Base-by-base conservation (phyloP, 2,797 vertebrate species). In the Sebastes ruberrimus region DNA sequence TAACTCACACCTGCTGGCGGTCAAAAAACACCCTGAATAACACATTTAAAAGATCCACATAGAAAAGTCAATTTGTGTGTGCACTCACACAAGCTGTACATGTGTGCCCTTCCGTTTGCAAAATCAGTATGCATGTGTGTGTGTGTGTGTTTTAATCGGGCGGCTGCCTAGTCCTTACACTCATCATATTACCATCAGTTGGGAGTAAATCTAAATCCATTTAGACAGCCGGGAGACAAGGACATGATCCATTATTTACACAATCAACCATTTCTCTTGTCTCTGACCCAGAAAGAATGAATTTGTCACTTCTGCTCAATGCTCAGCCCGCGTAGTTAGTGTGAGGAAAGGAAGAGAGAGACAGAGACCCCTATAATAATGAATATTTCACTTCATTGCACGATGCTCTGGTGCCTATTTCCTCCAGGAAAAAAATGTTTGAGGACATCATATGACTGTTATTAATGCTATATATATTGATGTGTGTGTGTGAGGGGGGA, bases 191-290 rank as follows among this genome's bases (percentile, higher is more conserved):
- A 78, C 53, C 59, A 55, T 74, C 68, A 80, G 49, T 65, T 78
- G 10, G 72, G 67, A 80, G 72, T 86, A 75, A 86, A 86, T 76
- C 64, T 83, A 85, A 89, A 93, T 86, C 70, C 59, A 74, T 88
- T 80, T 71, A 76, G 82, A 88, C 84, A 88, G 82, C 65, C 46
- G 23, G 73, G 81, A 87, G 77, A 90, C 73, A 74, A 86, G 82
- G 73, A 87, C 80, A 86, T 16, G 76, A 90, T 89, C 86, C 78
- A 74, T 86, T 92, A 92, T 93, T 92, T 92, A 88, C 91, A 90
- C 75, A 71, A 88, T 88, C 82, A 90, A 80, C 53, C 74, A 72
- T 88, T 85, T 83, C 71, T 86, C 71, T 84, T 8, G 9, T 91
- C 88, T 87, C 55, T 91, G 88, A 91, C 88, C 90, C 86, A 87